These are phyloP conservation scores for Hoplodrina blanda DNA, from an alignment of 2,888 invertebrate genomes.

Conservation along the genomic window DNA sequence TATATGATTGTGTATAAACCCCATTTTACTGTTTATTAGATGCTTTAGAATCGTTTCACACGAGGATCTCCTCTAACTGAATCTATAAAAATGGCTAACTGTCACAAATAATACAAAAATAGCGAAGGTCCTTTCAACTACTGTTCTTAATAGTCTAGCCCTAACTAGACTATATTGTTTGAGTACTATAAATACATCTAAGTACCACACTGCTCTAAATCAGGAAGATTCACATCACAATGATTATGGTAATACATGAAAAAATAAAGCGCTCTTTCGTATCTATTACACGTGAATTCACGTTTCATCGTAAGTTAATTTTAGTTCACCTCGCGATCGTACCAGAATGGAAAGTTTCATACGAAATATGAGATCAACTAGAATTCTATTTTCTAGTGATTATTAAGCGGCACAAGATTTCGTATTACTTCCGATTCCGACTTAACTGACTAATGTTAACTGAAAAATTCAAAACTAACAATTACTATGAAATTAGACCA, in stretches of 20 bases:
- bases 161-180: constrained; percentile 42
- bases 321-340: constrained; percentile 78
- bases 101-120: constrained; percentile 4
- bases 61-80: constrained; percentile 6
- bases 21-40: constrained; percentile 48
- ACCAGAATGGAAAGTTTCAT: constrained; percentile 78
- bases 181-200: constrained; percentile 43
- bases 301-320: constrained; percentile 78
- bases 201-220: constrained; percentile 42
- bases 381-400: constrained; percentile 53
- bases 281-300: constrained; percentile 74
- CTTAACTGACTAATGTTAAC: constrained; percentile 16
- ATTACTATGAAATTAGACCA: neutral
- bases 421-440: constrained; percentile 28
- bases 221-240: constrained; percentile 54
- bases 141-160: constrained; percentile 1
- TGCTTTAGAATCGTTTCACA: constrained; percentile 24
- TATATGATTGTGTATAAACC: constrained; percentile 7
- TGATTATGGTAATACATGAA: constrained; percentile 52
- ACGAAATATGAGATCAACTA: constrained; percentile 65
- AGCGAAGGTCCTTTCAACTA: constrained; percentile 1
- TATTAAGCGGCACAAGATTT: constrained; percentile 43
- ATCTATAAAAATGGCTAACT: neutral
- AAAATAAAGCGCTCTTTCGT: constrained; percentile 65
- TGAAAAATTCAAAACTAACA: constrained; percentile 13